These are phyloP conservation scores for Halcyon chelicuti DNA, from an alignment of 2,797 vertebrate genomes.

Conservation along the genomic window DNA sequence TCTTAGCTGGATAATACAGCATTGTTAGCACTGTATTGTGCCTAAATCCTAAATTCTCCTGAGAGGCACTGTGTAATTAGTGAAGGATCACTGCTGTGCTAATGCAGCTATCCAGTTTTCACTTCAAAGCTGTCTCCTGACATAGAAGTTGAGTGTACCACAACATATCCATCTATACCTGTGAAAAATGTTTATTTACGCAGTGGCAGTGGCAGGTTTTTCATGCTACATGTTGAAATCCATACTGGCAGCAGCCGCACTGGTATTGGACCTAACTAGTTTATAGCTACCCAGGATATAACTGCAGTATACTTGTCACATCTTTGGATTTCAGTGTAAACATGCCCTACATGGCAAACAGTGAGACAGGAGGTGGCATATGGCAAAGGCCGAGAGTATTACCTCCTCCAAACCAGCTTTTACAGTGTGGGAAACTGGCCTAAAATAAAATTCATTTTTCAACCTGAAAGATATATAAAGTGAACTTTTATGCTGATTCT, in stretches of 20 bases:
- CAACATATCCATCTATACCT: background rate
- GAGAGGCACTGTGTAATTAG: background rate
- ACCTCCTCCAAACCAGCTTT: background rate
- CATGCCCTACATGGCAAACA: rapidly evolving
- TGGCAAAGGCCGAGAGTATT: background rate
- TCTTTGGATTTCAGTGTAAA: background rate
- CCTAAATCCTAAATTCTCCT: background rate
- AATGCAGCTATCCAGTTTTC: background rate
- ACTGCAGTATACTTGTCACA: background rate
- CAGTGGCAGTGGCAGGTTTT: background rate
- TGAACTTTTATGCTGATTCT: slow-evolving; percentile 42
- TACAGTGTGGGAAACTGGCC: background rate
- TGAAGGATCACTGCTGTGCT: background rate
- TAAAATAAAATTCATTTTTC: slow-evolving; percentile 38
- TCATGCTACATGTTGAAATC: rapidly evolving
- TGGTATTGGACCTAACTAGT: background rate
- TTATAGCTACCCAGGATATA: background rate
- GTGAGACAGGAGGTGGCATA: background rate
- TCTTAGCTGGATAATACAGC: background rate
- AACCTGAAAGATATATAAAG: slow-evolving; percentile 53
- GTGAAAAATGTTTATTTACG: background rate
- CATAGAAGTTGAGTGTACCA: background rate
- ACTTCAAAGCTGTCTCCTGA: background rate
- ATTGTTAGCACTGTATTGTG: too few species aligned
- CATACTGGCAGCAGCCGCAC: background rate